Conservation (phyloP, 2,888 invertebrate genomes). For the Spilosoma lubricipeda region DNA sequence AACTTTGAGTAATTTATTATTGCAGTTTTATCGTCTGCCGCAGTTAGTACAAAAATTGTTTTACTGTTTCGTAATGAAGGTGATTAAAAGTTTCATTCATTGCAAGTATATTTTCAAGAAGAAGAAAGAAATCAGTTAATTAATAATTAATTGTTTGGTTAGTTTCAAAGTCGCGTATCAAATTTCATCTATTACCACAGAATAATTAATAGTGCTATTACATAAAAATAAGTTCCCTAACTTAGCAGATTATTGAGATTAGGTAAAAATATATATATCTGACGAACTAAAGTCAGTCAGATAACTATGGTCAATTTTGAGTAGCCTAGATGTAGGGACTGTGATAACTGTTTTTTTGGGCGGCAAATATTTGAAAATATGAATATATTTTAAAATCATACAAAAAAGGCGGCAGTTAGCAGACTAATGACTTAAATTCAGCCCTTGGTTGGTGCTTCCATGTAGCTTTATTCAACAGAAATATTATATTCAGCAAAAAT, state of each 20-base stretch:
- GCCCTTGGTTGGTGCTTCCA: not conserved
- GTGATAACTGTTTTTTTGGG: too few relatives aligned
- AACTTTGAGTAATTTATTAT: slow-evolving; percentile 14
- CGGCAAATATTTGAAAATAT: not conserved
- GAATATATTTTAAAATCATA: not conserved
- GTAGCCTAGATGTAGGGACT: not conserved
- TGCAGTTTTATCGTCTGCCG: not conserved
- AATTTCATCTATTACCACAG: not conserved
- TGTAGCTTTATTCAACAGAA: not conserved
- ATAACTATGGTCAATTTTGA: not conserved
- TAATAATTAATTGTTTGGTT: not conserved
- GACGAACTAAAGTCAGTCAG: too few relatives aligned
- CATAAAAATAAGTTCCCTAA: not conserved
- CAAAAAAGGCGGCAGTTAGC: not conserved
- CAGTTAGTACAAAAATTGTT: not conserved
- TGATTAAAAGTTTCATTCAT: not conserved
- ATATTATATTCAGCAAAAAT: slow-evolving; percentile 24
- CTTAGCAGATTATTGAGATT: not conserved
- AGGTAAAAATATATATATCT: too few relatives aligned
- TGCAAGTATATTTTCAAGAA: not conserved
- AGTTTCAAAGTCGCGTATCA: not conserved
- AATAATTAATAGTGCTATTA: too few relatives aligned
- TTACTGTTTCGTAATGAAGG: not conserved
- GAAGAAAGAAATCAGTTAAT: not conserved
- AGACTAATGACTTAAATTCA: not conserved